phyloP scores from a whole-genome alignment of 2,797 vertebrate species.

The Pampus argenteus region DNA sequence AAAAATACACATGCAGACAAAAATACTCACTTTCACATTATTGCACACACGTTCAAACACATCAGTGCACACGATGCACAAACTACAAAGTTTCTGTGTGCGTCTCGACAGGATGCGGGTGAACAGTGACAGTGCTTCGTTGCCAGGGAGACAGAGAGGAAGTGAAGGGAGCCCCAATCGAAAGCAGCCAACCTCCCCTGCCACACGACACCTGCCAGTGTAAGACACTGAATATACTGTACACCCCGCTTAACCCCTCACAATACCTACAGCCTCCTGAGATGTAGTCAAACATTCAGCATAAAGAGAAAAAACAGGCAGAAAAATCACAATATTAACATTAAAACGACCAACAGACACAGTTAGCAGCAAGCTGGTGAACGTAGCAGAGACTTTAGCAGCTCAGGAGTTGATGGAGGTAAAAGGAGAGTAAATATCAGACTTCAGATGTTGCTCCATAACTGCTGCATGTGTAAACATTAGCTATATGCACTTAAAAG shows the following conservation, averaged over 20 bases:
- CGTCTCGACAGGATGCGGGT: constrained; percentile 83
- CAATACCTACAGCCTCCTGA: not conserved
- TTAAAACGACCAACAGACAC: no score
- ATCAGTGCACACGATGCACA: not conserved
- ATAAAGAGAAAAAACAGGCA: not conserved
- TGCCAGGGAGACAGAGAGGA: constrained; percentile 85
- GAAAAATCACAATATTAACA: not conserved
- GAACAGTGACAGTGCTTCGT: constrained; percentile 88
- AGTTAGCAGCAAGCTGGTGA: no score
- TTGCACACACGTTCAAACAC: constrained; percentile 1
- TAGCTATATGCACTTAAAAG: not conserved
- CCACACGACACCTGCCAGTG: constrained; percentile 78
- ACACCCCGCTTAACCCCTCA: not conserved
- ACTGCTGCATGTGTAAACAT: not conserved
- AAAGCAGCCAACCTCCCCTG: constrained; percentile 81
- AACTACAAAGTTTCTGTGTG: constrained; percentile 28
- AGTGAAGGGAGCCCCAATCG: constrained; percentile 82
- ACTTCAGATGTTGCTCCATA: not conserved
- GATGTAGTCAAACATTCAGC: not conserved
- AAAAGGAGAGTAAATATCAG: not conserved
- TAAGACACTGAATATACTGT: constrained; percentile 49
- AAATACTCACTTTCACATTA: constrained; percentile 8
- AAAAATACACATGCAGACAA: constrained; percentile 12
- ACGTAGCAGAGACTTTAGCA: no score
- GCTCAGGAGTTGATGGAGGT: no score